Conservation (phyloP, 2,797 vertebrate species). For the Philypnodon macrostomus region DNA sequence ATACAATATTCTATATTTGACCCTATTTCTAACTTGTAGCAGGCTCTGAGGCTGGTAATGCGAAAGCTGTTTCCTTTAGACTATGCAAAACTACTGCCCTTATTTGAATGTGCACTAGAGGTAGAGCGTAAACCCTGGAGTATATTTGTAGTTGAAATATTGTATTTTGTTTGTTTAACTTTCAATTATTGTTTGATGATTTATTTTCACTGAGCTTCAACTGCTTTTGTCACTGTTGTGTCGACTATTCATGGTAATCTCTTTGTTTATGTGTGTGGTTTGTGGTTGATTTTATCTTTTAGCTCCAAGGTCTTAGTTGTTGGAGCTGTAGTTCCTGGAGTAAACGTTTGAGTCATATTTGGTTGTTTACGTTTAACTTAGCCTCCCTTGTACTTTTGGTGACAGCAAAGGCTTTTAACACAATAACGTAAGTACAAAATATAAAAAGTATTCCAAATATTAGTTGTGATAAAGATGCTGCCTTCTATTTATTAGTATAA, state of each 20-base stretch:
- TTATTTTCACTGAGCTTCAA: background rate
- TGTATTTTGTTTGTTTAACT: too few relatives aligned
- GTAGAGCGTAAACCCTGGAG: too few relatives aligned
- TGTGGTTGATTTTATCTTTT: constrained; percentile 18
- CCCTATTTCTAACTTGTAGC: too few relatives aligned
- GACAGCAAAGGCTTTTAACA: background rate
- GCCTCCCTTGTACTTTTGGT: background rate
- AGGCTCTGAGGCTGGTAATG: too few relatives aligned
- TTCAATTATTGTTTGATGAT: too few relatives aligned
- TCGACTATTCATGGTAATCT: constrained; percentile 24
- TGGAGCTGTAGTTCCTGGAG: background rate
- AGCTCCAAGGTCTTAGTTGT: constrained; percentile 5
- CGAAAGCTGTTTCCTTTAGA: too few relatives aligned
- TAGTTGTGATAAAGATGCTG: too few relatives aligned
- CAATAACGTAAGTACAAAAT: constrained; percentile 17
- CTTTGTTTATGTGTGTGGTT: constrained; percentile 26
- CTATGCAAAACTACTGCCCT: too few relatives aligned
- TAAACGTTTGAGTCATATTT: background rate
- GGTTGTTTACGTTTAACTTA: constrained; percentile 8
- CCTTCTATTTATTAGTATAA: too few relatives aligned
- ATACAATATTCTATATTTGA: constrained; percentile 1
- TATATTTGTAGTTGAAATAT: too few relatives aligned
- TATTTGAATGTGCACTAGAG: too few relatives aligned
- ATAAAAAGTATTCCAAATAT: too few relatives aligned
- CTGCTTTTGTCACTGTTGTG: background rate